Percentiles rank a stretch among this genome's conserved stretches.
These are phyloP conservation scores for Euthynnus affinis DNA, from an alignment of 2,797 vertebrate species.

Conservation along the genomic window DNA sequence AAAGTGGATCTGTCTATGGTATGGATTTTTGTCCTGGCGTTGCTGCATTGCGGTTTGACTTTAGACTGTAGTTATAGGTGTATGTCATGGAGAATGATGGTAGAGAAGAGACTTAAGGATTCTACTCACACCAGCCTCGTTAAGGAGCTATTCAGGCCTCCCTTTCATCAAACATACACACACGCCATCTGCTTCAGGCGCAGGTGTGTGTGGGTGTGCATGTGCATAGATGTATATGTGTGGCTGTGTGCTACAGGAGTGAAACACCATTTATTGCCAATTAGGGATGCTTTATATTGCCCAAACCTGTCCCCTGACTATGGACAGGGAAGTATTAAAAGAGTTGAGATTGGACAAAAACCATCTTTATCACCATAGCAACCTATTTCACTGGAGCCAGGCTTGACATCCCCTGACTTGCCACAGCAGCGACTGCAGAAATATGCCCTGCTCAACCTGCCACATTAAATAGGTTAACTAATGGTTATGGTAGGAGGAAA, in stretches of 20 bases:
- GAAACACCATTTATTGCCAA: slow-evolving; percentile 78
- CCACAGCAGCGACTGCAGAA: slow-evolving; percentile 51
- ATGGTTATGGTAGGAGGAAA: slow-evolving; percentile 68
- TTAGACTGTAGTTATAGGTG: slow-evolving; percentile 61
- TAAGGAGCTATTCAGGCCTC: slow-evolving; percentile 73
- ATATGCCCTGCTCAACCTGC: slow-evolving; percentile 71
- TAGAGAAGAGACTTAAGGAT: slow-evolving; percentile 67
- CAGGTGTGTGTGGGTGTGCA: slow-evolving; percentile 52
- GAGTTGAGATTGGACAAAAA: slow-evolving; percentile 75
- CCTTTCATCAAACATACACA: slow-evolving; percentile 75
- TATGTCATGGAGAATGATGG: slow-evolving; percentile 67
- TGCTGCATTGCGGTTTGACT: slow-evolving; percentile 74
- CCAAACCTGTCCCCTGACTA: slow-evolving; percentile 71
- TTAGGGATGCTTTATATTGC: slow-evolving; percentile 77
- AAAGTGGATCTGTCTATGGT: slow-evolving; percentile 31
- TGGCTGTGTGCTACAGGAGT: slow-evolving; percentile 37
- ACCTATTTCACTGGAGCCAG: slow-evolving; percentile 59
- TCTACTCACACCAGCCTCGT: slow-evolving; percentile 75
- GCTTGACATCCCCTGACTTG: slow-evolving; percentile 64
- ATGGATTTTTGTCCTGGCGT: slow-evolving; percentile 51
- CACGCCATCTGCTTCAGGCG: slow-evolving; percentile 72
- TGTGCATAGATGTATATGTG: slow-evolving; percentile 24
- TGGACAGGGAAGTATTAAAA: slow-evolving; percentile 70
- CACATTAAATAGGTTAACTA: slow-evolving; percentile 82
- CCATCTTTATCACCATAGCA: slow-evolving; percentile 76